Percentiles rank a stretch among this genome's conserved stretches.
phyloP scores from a whole-genome alignment of 2,113 vertebrate genomes.

The Calidris pygmaea region DNA sequence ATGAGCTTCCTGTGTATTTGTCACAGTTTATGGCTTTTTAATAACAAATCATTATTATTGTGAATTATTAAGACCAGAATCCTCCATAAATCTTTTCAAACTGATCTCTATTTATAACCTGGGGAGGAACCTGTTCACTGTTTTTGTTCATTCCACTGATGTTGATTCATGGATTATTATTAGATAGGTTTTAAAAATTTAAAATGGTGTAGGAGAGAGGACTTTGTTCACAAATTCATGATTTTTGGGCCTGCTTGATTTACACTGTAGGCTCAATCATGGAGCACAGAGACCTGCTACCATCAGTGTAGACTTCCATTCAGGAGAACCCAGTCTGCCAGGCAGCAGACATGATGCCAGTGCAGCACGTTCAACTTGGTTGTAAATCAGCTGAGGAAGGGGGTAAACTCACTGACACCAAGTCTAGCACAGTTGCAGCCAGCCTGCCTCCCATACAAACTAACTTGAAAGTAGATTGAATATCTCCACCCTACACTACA shows the following conservation, averaged over 20 bases:
- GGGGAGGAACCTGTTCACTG: constrained; percentile 17
- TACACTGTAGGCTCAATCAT: accelerated
- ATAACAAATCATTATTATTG: constrained; percentile 26
- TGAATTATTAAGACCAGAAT: neutral
- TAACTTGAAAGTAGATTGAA: neutral
- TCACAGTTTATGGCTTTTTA: constrained; percentile 49
- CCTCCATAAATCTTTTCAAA: neutral
- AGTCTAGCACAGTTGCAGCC: neutral
- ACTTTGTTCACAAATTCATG: neutral
- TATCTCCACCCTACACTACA: neutral
- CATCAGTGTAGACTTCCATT: neutral
- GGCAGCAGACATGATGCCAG: neutral
- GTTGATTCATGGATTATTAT: constrained; percentile 17
- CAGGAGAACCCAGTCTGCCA: neutral
- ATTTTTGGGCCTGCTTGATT: neutral
- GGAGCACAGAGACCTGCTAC: neutral
- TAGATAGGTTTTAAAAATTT: neutral
- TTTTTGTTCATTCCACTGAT: neutral
- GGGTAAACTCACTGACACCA: neutral
- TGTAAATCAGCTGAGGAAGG: neutral
- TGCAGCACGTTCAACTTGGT: neutral
- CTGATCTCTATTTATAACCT: constrained; percentile 28
- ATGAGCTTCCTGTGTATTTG: constrained; percentile 38
- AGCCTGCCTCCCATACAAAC: neutral
- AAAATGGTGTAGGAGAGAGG: neutral